These are phyloP conservation scores for Gallinago paraguaiae DNA, from an alignment of 2,113 vertebrate genomes.

Conservation along the genomic window DNA sequence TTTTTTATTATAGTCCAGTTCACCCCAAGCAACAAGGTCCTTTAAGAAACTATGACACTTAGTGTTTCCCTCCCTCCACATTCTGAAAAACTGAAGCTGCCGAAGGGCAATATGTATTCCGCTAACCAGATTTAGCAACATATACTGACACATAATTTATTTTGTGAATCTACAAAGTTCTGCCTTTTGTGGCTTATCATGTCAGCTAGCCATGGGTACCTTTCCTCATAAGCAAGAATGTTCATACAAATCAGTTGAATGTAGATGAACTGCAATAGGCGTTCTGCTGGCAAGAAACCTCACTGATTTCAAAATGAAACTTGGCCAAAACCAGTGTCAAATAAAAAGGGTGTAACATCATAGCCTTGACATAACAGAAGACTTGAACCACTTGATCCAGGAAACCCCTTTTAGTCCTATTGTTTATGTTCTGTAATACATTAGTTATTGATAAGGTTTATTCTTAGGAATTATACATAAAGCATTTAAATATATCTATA, in stretches of 20 bases:
- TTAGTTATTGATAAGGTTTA: background rate
- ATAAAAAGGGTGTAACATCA: background rate
- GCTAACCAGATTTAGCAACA: background rate
- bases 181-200: background rate
- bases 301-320: background rate
- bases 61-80: rapidly evolving
- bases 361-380: background rate
- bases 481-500: background rate
- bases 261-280: background rate
- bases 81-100: background rate
- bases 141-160: background rate
- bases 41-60: background rate
- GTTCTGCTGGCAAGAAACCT: background rate
- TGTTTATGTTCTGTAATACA: background rate
- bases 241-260: background rate
- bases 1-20: background rate
- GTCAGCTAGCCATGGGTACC: background rate
- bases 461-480: background rate
- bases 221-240: background rate
- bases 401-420: background rate
- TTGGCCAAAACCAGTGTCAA: background rate
- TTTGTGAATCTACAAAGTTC: background rate
- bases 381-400: background rate
- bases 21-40: background rate
- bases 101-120: background rate